These are phyloP conservation scores for Ostrea edulis DNA, from an alignment of 1,140 invertebrate genomes.

Conservation along the genomic window DNA sequence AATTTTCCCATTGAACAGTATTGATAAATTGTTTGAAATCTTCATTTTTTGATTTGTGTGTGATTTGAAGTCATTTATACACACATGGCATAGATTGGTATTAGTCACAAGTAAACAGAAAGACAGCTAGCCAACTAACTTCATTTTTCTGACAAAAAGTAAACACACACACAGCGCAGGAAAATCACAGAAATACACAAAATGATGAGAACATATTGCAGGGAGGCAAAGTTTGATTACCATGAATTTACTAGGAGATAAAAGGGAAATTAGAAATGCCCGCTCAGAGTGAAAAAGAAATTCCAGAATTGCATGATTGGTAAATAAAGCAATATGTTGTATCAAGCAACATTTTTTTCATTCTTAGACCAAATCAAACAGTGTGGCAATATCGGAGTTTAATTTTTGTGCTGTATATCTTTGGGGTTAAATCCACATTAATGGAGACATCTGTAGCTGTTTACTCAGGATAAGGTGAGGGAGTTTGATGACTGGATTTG, in stretches of 20 bases:
- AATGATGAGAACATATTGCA: not conserved
- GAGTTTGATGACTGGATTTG: slow-evolving; percentile 14
- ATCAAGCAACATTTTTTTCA: slow-evolving; percentile 8
- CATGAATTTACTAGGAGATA: slow-evolving; percentile 11
- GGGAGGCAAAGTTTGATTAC: not conserved
- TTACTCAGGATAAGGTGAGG: not conserved
- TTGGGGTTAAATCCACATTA: slow-evolving; percentile 22
- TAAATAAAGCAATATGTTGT: slow-evolving; percentile 36
- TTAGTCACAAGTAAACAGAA: not conserved
- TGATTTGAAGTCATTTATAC: not conserved
- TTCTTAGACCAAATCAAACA: slow-evolving; percentile 20
- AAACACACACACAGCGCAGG: not conserved
- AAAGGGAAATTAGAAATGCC: slow-evolving; percentile 24
- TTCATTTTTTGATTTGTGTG: too few relatives aligned
- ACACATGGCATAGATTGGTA: not conserved
- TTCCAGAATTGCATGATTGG: slow-evolving; percentile 16
- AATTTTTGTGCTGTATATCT: slow-evolving; percentile 36
- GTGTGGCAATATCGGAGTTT: not conserved
- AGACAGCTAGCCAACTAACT: not conserved
- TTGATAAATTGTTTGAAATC: too few relatives aligned
- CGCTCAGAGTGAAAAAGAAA: slow-evolving; percentile 20
- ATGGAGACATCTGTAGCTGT: slow-evolving; percentile 32
- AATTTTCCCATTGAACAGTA: too few relatives aligned
- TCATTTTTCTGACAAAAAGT: slow-evolving; percentile 14
- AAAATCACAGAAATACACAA: not conserved